phyloP scores from a whole-genome alignment of 2,113 vertebrate species.

The Calcarius ornatus region DNA sequence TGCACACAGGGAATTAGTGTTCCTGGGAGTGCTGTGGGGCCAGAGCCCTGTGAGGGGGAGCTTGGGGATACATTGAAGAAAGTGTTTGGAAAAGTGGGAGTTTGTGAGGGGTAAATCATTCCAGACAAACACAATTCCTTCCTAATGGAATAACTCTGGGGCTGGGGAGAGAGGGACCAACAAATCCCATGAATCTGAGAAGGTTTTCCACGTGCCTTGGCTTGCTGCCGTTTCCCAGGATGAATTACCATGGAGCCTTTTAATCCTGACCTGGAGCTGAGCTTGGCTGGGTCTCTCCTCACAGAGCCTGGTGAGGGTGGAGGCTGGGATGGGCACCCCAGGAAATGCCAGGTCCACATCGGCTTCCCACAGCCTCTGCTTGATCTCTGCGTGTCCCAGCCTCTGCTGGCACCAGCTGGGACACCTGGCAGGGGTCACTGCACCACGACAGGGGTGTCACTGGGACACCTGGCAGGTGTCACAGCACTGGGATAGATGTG shows the following conservation, averaged over 20 bases:
- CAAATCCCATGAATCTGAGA: neutral
- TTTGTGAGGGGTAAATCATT: neutral
- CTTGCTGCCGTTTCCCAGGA: neutral
- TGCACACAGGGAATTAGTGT: neutral
- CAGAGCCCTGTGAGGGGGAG: neutral
- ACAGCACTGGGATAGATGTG: neutral
- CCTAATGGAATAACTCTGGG: neutral
- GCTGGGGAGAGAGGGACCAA: neutral
- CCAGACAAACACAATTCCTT: neutral
- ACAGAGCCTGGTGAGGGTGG: rapidly evolving
- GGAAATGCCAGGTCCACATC: neutral
- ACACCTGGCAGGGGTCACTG: neutral
- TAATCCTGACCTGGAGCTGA: neutral
- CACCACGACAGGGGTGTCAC: neutral
- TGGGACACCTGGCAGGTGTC: too few species aligned
- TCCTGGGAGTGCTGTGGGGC: neutral
- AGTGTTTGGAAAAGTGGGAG: neutral
- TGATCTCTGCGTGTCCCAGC: neutral
- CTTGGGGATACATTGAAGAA: neutral
- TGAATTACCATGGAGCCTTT: neutral
- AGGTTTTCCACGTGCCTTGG: neutral
- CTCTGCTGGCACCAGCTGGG: neutral
- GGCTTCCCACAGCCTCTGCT: neutral
- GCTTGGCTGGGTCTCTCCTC: neutral
- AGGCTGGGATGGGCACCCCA: neutral